A percentile compares a stretch with the other conserved stretches of the same genome.
Conservation (phyloP, 2,113 vertebrate genomes). For the Candoia aspera region DNA sequence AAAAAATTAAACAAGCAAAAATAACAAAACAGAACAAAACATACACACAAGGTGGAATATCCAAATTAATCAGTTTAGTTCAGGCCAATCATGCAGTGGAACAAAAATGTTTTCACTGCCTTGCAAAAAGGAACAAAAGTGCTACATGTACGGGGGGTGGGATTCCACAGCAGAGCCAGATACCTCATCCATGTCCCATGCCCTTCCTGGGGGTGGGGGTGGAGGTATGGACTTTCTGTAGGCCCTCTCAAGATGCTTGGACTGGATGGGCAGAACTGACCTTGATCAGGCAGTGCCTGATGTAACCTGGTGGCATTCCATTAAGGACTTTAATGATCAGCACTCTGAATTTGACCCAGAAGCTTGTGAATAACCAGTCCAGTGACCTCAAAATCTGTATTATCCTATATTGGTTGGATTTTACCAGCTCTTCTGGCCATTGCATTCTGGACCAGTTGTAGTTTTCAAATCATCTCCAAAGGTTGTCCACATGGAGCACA, state of each 20-base stretch:
- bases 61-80: not conserved
- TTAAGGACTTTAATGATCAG: not conserved
- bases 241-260: not conserved
- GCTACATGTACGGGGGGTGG: not conserved
- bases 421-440: not conserved
- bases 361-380: not conserved
- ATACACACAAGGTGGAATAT: not conserved
- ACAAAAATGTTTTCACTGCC: not conserved
- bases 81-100: not conserved
- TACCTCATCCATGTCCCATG: not conserved
- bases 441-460: not conserved
- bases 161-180: not conserved
- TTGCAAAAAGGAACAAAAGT: not conserved
- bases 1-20: no score
- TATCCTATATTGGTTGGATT: not conserved
- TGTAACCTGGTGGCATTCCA: not conserved
- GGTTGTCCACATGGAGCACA: not conserved
- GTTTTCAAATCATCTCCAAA: not conserved
- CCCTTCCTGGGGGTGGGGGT: not conserved
- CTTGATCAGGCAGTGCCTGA: not conserved
- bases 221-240: not conserved
- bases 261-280: not conserved
- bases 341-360: not conserved
- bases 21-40: no score
- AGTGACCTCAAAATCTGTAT: not conserved